These are phyloP conservation scores for Xiphorhynchus elegans DNA, from an alignment of 2,113 vertebrate species.

Conservation along the genomic window DNA sequence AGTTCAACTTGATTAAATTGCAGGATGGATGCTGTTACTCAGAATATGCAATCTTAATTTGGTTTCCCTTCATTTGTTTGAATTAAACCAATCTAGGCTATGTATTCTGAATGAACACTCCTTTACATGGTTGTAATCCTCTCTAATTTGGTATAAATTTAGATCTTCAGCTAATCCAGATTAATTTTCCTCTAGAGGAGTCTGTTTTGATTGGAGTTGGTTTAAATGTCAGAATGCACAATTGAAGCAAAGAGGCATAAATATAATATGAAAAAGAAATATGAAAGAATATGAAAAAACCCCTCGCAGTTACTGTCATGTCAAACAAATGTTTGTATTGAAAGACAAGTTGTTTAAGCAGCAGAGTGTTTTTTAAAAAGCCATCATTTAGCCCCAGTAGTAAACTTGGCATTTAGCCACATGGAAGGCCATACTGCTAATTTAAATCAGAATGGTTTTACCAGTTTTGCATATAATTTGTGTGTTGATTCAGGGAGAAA, in stretches of 20 bases:
- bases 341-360: background rate
- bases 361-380: background rate
- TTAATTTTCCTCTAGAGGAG: background rate
- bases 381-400: background rate
- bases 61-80: slow-evolving; percentile 14
- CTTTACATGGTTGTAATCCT: background rate
- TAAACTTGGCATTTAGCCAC: background rate
- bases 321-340: background rate
- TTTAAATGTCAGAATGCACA: background rate
- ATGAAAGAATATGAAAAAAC: background rate
- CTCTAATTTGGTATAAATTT: background rate
- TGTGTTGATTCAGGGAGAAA: background rate
- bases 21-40: background rate
- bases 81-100: background rate
- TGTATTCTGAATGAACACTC: background rate
- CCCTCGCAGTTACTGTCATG: rapidly evolving
- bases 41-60: background rate
- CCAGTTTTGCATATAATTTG: background rate
- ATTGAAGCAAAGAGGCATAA: background rate
- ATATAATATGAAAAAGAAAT: background rate
- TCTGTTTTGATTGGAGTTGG: background rate
- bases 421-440: background rate
- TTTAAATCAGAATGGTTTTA: background rate
- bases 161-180: background rate
- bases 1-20: slow-evolving; percentile 3